phyloP scores from a whole-genome alignment of 2,113 vertebrate genomes.

The Podarcis raffonei region DNA sequence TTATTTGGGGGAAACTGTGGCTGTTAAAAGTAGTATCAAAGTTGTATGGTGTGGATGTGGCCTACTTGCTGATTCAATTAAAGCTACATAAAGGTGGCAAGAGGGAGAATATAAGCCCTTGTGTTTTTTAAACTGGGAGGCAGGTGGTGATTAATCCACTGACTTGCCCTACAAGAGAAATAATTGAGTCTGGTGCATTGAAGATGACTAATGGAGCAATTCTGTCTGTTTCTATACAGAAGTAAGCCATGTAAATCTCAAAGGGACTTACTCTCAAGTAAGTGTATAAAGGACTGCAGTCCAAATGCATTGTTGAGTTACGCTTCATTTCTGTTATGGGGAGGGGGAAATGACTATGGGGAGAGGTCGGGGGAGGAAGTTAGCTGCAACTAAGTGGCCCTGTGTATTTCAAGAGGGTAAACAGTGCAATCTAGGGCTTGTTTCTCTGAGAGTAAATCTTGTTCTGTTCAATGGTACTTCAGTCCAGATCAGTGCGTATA shows the following conservation, averaged over 20 bases:
- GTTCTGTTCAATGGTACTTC: not conserved
- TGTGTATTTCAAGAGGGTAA: not conserved
- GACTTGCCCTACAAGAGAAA: constrained; percentile 34
- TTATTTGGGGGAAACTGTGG: no score
- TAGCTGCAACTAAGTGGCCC: not conserved
- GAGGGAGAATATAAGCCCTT: constrained; percentile 42
- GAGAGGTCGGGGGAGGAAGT: no score
- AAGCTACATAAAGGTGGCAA: constrained; percentile 53
- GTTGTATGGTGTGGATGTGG: no score
- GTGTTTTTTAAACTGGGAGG: constrained; percentile 57
- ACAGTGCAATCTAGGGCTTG: not conserved
- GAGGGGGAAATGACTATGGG: not conserved
- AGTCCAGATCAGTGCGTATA: not conserved
- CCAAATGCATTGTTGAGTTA: constrained; percentile 38
- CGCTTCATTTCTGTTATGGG: constrained; percentile 45
- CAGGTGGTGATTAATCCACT: constrained; percentile 65
- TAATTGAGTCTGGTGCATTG: constrained; percentile 47
- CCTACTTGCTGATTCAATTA: constrained; percentile 53
- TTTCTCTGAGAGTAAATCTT: not conserved
- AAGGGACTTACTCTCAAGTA: not conserved
- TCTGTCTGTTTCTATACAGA: not conserved
- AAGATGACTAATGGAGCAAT: not conserved
- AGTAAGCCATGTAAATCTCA: not conserved
- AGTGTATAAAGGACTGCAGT: not conserved
- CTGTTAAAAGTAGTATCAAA: no score